Evolutionary conservation across 2,797 vertebrate genomes (phyloP).

Genomic region (Astyanax mexicanus): DNA sequence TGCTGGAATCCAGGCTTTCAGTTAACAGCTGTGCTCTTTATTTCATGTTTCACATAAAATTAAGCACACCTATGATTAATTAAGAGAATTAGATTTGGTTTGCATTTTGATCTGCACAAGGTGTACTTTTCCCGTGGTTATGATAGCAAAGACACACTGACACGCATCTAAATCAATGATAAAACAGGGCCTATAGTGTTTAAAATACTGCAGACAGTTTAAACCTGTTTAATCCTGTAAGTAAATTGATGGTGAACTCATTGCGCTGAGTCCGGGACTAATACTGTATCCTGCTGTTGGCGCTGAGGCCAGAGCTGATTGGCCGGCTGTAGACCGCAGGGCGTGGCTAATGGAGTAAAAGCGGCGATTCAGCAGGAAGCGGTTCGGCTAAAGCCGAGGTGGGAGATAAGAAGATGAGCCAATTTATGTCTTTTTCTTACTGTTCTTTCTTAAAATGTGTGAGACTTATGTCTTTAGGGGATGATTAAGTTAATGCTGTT

Average conservation of each 20-base stretch:
- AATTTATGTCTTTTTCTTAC: background rate
- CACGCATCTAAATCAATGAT: too few relatives aligned
- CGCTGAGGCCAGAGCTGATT: background rate
- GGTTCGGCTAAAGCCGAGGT: background rate
- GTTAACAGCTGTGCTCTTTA: too few relatives aligned
- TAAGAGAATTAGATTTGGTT: too few relatives aligned
- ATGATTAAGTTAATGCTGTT: conserved; percentile 26
- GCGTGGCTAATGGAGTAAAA: conserved; percentile 1
- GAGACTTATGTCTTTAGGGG: conserved; percentile 25
- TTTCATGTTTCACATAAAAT: too few relatives aligned
- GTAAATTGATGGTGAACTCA: background rate
- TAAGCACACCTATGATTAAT: too few relatives aligned
- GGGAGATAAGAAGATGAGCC: background rate
- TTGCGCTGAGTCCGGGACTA: background rate
- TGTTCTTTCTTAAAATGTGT: background rate
- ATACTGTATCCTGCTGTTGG: background rate
- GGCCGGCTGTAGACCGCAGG: background rate
- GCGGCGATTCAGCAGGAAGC: background rate
- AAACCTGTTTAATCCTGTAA: too few relatives aligned
- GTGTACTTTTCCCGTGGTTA: too few relatives aligned
- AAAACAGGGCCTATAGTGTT: too few relatives aligned
- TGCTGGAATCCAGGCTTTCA: too few relatives aligned
- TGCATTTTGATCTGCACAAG: too few relatives aligned
- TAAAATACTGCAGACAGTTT: too few relatives aligned
- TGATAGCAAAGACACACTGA: too few relatives aligned